Evolutionary conservation across 2,797 vertebrate genomes (phyloP).

Genomic region (Bovichtus variegatus): DNA sequence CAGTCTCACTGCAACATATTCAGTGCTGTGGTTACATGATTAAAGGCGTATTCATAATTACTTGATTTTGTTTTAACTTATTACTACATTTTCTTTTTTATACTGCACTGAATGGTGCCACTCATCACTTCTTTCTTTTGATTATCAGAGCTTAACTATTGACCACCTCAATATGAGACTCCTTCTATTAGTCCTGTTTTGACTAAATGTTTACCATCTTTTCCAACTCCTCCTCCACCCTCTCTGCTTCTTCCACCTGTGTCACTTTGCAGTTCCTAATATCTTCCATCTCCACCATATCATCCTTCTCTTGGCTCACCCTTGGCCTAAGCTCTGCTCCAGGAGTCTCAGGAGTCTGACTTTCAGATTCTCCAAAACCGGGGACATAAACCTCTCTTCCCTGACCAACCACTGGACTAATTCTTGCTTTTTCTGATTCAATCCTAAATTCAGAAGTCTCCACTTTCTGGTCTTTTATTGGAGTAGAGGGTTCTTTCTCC

Average conservation of each 20-base stretch:
- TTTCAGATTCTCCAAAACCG: slow-evolving; percentile 3
- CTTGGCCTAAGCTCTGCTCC: background rate
- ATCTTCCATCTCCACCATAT: slow-evolving; percentile 76
- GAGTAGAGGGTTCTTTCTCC: slow-evolving; percentile 14
- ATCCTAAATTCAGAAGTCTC: background rate
- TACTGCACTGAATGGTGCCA: background rate
- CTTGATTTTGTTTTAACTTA: background rate
- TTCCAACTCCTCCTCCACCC: slow-evolving; percentile 18
- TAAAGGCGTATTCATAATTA: background rate
- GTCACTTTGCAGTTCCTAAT: slow-evolving; percentile 73
- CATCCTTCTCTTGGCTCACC: slow-evolving; percentile 64
- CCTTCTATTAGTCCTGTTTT: slow-evolving; percentile 33
- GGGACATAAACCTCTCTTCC: slow-evolving; percentile 10
- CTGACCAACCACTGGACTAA: background rate
- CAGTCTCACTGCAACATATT: background rate
- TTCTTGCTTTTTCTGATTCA: background rate
- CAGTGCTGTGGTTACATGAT: slow-evolving; percentile 5
- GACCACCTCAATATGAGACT: background rate
- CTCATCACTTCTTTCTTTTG: background rate
- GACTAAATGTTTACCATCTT: slow-evolving; percentile 31
- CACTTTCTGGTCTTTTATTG: slow-evolving; percentile 15
- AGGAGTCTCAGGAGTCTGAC: slow-evolving; percentile 5
- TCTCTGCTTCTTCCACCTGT: slow-evolving; percentile 37
- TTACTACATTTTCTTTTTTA: background rate
- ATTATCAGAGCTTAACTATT: background rate